phyloP scores from a whole-genome alignment of 2,888 invertebrate species.

The Epinotia brunnichana region DNA sequence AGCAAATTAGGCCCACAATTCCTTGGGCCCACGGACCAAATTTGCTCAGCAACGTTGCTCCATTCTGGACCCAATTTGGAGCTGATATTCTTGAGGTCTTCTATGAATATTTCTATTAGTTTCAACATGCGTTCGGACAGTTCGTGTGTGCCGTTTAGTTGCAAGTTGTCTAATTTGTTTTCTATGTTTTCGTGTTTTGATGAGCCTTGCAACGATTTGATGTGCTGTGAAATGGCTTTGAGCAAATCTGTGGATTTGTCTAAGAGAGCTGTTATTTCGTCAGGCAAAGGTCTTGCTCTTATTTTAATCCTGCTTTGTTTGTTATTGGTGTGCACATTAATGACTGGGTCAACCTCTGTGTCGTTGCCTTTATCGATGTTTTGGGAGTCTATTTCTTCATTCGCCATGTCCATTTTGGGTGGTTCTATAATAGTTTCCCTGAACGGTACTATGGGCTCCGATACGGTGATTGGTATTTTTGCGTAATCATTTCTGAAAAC shows the following conservation, averaged over 20 bases:
- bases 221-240: constrained; percentile 84
- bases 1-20: constrained; percentile 95
- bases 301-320: constrained; percentile 88
- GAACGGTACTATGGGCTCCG: constrained; percentile 98
- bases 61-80: constrained; percentile 82
- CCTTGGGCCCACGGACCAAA: constrained; percentile 97
- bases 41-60: constrained; percentile 83
- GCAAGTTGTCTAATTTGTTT: constrained; percentile 61
- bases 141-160: constrained; percentile 62
- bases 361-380: constrained; percentile 76
- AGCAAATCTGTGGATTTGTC: constrained; percentile 89
- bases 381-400: constrained; percentile 90
- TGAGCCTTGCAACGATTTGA: constrained; percentile 71
- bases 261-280: constrained; percentile 86
- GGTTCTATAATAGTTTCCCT: constrained; percentile 95
- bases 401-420: constrained; percentile 92
- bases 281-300: constrained; percentile 90
- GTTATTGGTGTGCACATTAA: constrained; percentile 87
- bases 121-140: constrained; percentile 75
- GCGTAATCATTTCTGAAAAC: constrained; percentile 87
- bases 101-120: constrained; percentile 77
- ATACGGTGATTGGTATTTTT: constrained; percentile 93
- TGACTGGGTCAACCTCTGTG: constrained; percentile 78
- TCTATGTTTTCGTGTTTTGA: constrained; percentile 70
- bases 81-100: constrained; percentile 85